A percentile compares a stretch with the other conserved stretches of the same genome.
phyloP scores from a whole-genome alignment of 2,113 vertebrate species.

The Pangasianodon gigas region DNA sequence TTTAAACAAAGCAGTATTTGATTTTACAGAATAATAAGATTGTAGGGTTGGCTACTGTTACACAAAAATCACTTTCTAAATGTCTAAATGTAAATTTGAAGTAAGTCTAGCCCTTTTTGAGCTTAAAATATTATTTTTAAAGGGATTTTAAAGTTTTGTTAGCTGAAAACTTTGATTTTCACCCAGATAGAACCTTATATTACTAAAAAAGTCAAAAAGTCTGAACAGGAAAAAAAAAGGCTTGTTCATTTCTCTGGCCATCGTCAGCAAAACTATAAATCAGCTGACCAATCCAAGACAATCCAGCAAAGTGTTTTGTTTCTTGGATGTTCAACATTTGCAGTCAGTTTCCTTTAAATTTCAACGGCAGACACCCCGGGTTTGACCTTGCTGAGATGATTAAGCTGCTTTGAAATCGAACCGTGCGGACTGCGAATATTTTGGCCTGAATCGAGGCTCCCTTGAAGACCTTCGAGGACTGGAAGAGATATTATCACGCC shows the following conservation, averaged over 20 bases:
- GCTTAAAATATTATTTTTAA: neutral
- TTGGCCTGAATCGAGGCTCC: constrained; percentile 37
- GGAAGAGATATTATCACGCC: constrained; percentile 41
- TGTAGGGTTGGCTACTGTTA: neutral
- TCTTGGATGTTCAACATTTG: constrained; percentile 23
- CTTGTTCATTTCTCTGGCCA: neutral
- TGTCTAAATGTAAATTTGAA: neutral
- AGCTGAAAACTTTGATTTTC: neutral
- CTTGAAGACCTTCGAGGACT: constrained; percentile 40
- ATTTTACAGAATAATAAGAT: neutral
- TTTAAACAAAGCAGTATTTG: neutral
- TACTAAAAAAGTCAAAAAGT: neutral
- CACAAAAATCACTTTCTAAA: neutral
- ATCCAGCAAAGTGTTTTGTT: neutral
- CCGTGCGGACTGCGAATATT: constrained; percentile 21
- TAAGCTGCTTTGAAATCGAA: constrained; percentile 43
- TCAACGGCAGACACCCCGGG: constrained; percentile 30
- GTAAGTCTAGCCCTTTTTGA: neutral
- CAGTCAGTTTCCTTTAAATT: constrained; percentile 18
- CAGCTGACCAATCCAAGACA: neutral
- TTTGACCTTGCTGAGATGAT: constrained; percentile 51
- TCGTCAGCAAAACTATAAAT: neutral
- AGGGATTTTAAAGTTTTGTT: neutral
- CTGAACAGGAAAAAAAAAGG: neutral
- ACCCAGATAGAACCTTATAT: neutral